phyloP scores from a whole-genome alignment of 2,797 vertebrate species.

The Cyclopterus lumpus region DNA sequence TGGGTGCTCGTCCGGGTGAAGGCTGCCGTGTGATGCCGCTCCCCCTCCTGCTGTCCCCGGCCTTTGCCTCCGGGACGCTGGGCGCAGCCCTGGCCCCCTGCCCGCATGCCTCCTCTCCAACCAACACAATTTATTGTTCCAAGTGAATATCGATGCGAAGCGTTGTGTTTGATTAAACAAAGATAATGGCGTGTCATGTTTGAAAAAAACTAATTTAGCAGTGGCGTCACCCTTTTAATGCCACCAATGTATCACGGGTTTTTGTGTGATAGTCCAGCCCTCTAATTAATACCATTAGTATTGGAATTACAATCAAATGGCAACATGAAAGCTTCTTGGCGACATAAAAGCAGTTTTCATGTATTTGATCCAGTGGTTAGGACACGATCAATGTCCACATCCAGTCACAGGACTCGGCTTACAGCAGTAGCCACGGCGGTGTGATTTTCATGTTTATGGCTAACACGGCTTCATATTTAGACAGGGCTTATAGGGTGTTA shows the following conservation, averaged over 20 bases:
- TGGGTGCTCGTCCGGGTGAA: conserved; percentile 46
- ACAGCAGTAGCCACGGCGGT: conserved; percentile 89
- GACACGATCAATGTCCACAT: conserved; percentile 80
- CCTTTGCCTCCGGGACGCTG: conserved; percentile 62
- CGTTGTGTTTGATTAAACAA: conserved; percentile 62
- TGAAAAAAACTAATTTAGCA: conserved; percentile 55
- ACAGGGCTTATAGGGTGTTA: conserved; percentile 93
- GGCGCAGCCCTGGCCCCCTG: conserved; percentile 63
- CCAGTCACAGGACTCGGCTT: conserved; percentile 86
- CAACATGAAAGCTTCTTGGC: conserved; percentile 71
- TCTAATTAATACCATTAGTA: conserved; percentile 69
- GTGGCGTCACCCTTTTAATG: conserved; percentile 49
- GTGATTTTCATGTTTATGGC: conserved; percentile 95
- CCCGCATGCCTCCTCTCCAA: conserved; percentile 59
- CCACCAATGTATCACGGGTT: conserved; percentile 48
- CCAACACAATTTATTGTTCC: conserved; percentile 53
- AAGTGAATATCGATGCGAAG: conserved; percentile 70
- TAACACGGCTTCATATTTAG: conserved; percentile 92
- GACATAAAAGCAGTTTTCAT: conserved; percentile 76
- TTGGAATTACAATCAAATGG: conserved; percentile 70
- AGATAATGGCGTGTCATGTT: conserved; percentile 54
- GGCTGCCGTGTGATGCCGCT: conserved; percentile 59
- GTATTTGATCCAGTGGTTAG: conserved; percentile 72
- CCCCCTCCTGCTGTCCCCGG: conserved; percentile 67
- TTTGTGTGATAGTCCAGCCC: conserved; percentile 35